Base-by-base conservation (phyloP, 2,888 invertebrate genomes). In the Polyommatus iphigenia region DNA sequence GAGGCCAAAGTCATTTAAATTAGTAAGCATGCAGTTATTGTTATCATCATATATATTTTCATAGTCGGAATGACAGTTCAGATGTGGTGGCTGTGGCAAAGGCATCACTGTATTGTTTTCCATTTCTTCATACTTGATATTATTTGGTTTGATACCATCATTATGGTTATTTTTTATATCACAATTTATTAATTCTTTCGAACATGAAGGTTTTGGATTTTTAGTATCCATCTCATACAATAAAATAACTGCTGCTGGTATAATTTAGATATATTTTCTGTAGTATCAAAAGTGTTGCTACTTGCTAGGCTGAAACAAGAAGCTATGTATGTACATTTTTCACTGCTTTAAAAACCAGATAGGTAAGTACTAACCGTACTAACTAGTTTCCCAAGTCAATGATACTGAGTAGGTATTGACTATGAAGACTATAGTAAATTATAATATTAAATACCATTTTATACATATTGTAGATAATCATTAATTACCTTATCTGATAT, bases 1-100 rank as follows among this genome's bases (percentile, higher is more conserved):
- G 7, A 75, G 24, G 15, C 54, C 75, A 54, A 50, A 54, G n/a
- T 75, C 75, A 75, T 75, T 75, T 75, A 75, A 54, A 54, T 75
- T 54, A 29, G 75, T 75, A 0, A 75, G 18, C 50, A 54, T 54
- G 29, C 75, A 54, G 15, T 75, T 75, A 50, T 75, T 75, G 15
- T 62, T 57, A n/a, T 36, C 36, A 62, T 46, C 62, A 67, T 77
- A 62, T 46, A 41, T n/a, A n/a, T n/a, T 67, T 41, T 72, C 57
- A n/a, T 54, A 18, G 20, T 32, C 32, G 15, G 57, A 54, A 54
- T 54, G 36, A 36, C 20, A 36, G 2, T 29, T 50, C 0, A 36
- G 32, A 20, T 18, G 32, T 13, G 71, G 5, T 54, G 24, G 41
- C 15, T 62, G 62, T 20, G 1, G 36, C 20, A 76, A 46, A 41